Evolutionary conservation across 2,888 invertebrate genomes (phyloP).

Genomic region (Horisme vitalbata): DNA sequence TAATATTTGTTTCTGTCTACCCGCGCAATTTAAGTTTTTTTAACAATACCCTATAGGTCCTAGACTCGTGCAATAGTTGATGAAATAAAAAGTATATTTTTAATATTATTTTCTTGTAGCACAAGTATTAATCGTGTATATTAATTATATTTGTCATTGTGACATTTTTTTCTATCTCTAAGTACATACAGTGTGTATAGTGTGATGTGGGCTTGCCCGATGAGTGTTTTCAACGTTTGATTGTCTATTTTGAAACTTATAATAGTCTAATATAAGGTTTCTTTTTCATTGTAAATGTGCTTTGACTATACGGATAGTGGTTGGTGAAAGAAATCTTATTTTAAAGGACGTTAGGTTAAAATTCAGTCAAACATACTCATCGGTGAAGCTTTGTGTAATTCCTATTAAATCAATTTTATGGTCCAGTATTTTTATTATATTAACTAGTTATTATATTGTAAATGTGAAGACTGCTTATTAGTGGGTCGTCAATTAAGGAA

Average conservation of each 20-base stretch:
- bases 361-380: slow-evolving; percentile 39
- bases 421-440: slow-evolving; percentile 77
- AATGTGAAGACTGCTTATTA: slow-evolving; percentile 76
- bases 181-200: slow-evolving; percentile 22
- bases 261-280: background rate
- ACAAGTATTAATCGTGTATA: slow-evolving; percentile 27
- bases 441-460: slow-evolving; percentile 58
- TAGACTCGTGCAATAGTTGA: slow-evolving; percentile 39
- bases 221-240: slow-evolving; percentile 18
- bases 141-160: slow-evolving; percentile 7
- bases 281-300: slow-evolving; percentile 11
- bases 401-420: slow-evolving; percentile 76
- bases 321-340: slow-evolving; percentile 15
- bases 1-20: background rate
- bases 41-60: slow-evolving; percentile 15
- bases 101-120: slow-evolving; percentile 32
- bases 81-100: slow-evolving; percentile 29
- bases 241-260: slow-evolving; percentile 5
- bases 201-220: slow-evolving; percentile 15
- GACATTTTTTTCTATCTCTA: slow-evolving; percentile 16
- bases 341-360: slow-evolving; percentile 35
- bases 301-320: background rate
- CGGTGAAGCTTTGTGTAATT: slow-evolving; percentile 49
- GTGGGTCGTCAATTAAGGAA: slow-evolving; percentile 75
- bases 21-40: slow-evolving; percentile 7